Percentiles rank a stretch among this genome's conserved stretches.
Conservation (phyloP, 1,140 invertebrate species). For the Diachasmimorpha longicaudata region DNA sequence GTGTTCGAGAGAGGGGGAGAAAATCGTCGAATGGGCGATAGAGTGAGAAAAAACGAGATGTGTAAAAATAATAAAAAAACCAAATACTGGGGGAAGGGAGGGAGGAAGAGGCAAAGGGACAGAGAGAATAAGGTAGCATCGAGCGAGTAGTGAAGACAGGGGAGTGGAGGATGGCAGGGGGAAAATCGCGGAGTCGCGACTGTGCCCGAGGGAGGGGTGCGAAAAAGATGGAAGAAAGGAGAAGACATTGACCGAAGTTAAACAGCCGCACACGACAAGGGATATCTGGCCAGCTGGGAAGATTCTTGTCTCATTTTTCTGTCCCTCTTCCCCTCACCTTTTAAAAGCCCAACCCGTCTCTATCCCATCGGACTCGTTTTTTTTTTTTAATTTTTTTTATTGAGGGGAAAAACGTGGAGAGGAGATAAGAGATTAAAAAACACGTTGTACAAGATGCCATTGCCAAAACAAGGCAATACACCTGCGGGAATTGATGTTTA, state of each 20-base stretch:
- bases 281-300: conserved; percentile 52
- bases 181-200: conserved; percentile 5
- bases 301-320: conserved; percentile 25
- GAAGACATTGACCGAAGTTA: conserved; percentile 62
- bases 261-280: conserved; percentile 53
- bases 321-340: not conserved
- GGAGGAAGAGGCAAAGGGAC: not conserved
- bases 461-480: conserved; percentile 1
- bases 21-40: conserved; percentile 7
- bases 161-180: conserved; percentile 26
- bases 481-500: conserved; percentile 1
- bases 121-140: not conserved
- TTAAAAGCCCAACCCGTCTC: conserved; percentile 10
- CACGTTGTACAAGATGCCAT: conserved; percentile 7
- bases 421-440: not conserved
- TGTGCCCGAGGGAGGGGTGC: conserved; percentile 16
- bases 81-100: not conserved
- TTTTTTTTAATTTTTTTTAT: not conserved
- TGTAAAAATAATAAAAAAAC: conserved; percentile 7
- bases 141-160: not conserved
- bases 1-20: conserved; percentile 7
- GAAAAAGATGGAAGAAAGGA: conserved; percentile 43
- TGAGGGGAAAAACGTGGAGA: not conserved
- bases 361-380: conserved; percentile 28
- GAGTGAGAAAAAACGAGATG: conserved; percentile 12